Evolutionary conservation across 2,113 vertebrate species (phyloP).

Genomic region (Philantomba maxwellii): DNA sequence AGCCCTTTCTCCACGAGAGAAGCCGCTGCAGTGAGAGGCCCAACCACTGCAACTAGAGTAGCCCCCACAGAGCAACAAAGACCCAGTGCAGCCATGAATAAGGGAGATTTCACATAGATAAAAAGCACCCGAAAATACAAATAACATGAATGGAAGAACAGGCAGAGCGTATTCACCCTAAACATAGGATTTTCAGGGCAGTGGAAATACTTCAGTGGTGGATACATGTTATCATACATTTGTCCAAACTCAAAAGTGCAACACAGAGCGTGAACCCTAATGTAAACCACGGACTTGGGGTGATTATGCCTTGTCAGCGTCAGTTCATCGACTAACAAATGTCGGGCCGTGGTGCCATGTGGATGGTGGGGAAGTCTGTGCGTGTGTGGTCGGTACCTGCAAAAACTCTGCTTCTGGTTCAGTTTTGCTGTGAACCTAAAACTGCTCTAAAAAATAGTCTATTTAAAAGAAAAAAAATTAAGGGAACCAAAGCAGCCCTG

Average conservation of each 20-base stretch:
- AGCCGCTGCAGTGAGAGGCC: background rate
- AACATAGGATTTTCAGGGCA: background rate
- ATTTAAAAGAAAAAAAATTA: background rate
- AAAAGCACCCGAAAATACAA: background rate
- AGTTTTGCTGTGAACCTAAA: background rate
- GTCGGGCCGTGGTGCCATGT: too few relatives aligned
- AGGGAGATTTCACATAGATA: background rate
- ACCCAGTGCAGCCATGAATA: background rate
- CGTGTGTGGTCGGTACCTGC: fast-evolving
- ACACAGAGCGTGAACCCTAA: background rate
- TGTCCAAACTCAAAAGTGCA: fast-evolving
- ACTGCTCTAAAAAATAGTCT: background rate
- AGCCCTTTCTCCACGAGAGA: background rate
- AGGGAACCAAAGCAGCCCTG: background rate
- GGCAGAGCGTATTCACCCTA: background rate
- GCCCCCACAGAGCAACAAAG: background rate
- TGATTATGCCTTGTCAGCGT: fast-evolving
- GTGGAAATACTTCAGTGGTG: background rate
- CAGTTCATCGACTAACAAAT: background rate
- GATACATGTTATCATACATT: fast-evolving
- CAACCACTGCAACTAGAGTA: fast-evolving
- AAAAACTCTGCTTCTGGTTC: background rate
- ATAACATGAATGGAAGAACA: background rate
- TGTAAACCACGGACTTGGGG: fast-evolving
- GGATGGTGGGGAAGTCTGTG: background rate